Percentiles rank a stretch among this genome's conserved stretches.
phyloP scores from a whole-genome alignment of 2,888 invertebrate species.

The Philaethria dido region DNA sequence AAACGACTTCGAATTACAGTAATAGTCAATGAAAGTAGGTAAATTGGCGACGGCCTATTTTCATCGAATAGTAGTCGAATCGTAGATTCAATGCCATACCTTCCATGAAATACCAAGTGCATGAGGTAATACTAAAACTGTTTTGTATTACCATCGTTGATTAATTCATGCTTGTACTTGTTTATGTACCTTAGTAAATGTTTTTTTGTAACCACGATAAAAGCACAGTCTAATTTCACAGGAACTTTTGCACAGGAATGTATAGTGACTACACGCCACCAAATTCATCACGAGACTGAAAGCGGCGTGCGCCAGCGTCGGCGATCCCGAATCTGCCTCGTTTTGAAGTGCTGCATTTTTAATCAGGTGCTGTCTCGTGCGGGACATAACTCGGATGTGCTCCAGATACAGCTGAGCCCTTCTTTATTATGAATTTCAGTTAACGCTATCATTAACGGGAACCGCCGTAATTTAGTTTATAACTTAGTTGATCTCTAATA shows the following conservation, averaged over 20 bases:
- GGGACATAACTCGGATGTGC: conserved; percentile 80
- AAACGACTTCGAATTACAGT: conserved; percentile 48
- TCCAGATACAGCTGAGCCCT: conserved; percentile 77
- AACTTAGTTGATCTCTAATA: conserved; percentile 71
- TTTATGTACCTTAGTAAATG: background rate
- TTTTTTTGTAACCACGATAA: background rate
- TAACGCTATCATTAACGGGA: conserved; percentile 81
- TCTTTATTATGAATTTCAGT: conserved; percentile 80
- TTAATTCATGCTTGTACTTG: background rate
- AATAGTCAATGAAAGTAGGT: conserved; percentile 53
- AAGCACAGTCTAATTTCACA: background rate
- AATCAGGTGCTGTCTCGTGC: conserved; percentile 79
- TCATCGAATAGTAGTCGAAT: conserved; percentile 43
- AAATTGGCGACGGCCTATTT: conserved; percentile 49
- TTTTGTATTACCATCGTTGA: background rate
- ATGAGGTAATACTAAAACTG: background rate
- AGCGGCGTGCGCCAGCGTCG: conserved; percentile 76
- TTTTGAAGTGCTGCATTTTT: conserved; percentile 81
- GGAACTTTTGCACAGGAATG: background rate
- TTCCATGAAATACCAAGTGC: background rate
- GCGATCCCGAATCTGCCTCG: conserved; percentile 72
- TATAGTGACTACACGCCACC: conserved; percentile 55
- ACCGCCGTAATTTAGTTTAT: conserved; percentile 76
- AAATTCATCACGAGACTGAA: conserved; percentile 68
- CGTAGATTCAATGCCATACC: conserved; percentile 19